phyloP scores from a whole-genome alignment of 2,797 vertebrate species.

The Takifugu rubripes region DNA sequence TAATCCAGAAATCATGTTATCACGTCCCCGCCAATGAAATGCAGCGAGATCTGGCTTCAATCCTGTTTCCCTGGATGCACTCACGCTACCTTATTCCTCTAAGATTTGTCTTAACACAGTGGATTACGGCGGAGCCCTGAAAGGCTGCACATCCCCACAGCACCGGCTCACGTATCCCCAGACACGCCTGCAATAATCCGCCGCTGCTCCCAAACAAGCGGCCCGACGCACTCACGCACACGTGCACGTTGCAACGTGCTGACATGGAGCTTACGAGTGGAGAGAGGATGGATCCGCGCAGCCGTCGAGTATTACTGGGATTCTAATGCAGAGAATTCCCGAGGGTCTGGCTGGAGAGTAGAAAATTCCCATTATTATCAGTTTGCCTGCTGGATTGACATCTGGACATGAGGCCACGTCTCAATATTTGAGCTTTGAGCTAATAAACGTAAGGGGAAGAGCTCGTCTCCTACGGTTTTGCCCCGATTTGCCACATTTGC shows the following conservation, averaged over 20 bases:
- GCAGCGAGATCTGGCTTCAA: slow-evolving; percentile 63
- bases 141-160: slow-evolving; percentile 45
- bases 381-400: slow-evolving; percentile 50
- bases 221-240: slow-evolving; percentile 8
- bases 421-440: slow-evolving; percentile 53
- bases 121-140: slow-evolving; percentile 68
- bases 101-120: slow-evolving; percentile 64
- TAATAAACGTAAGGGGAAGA: not conserved
- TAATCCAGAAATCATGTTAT: slow-evolving; percentile 77
- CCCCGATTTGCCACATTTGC: slow-evolving; percentile 6
- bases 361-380: slow-evolving; percentile 49
- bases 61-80: slow-evolving; percentile 67
- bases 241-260: slow-evolving; percentile 32
- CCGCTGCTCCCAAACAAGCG: slow-evolving; percentile 22
- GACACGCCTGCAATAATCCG: slow-evolving; percentile 61
- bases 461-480: slow-evolving; percentile 5
- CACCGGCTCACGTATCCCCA: slow-evolving; percentile 46
- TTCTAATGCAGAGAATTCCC: slow-evolving; percentile 58
- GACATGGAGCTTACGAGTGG: slow-evolving; percentile 44
- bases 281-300: slow-evolving; percentile 14
- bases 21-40: slow-evolving; percentile 61
- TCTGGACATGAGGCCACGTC: slow-evolving; percentile 42
- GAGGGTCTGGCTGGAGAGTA: slow-evolving; percentile 34
- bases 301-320: slow-evolving; percentile 54
- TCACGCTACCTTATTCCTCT: slow-evolving; percentile 45